These are phyloP conservation scores for Eublepharis macularius DNA, from an alignment of 2,113 vertebrate genomes.

Conservation along the genomic window DNA sequence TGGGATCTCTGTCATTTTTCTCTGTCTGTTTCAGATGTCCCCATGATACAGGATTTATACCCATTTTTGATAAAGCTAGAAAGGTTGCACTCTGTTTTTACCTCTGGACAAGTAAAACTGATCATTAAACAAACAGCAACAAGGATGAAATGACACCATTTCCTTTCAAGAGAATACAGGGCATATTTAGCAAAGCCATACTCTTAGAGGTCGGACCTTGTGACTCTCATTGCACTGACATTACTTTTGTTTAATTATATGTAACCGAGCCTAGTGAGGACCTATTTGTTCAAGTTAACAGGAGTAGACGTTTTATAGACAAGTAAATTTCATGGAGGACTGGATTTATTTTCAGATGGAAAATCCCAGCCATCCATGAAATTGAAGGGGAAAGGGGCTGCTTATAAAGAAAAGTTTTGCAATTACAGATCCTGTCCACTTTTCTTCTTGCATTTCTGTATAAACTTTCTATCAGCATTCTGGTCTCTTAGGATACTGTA, in stretches of 20 bases:
- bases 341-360: conserved; percentile 61
- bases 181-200: neutral
- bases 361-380: conserved; percentile 69
- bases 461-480: conserved; percentile 15
- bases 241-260: conserved; percentile 64
- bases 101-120: conserved; percentile 25
- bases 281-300: conserved; percentile 67
- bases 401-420: conserved; percentile 34
- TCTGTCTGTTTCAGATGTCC: neutral
- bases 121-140: conserved; percentile 17
- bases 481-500: neutral
- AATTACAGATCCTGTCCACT: conserved; percentile 35
- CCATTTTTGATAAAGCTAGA: neutral
- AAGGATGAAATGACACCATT: neutral
- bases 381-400: conserved; percentile 64
- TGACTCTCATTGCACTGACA: conserved; percentile 45
- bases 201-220: conserved; percentile 32
- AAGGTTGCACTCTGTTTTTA: neutral
- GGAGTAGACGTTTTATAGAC: conserved; percentile 65
- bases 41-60: neutral
- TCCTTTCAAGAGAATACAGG: neutral
- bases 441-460: conserved; percentile 25
- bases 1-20: neutral
- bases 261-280: conserved; percentile 40
- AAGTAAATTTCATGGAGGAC: conserved; percentile 66